Percentiles rank a stretch among this genome's conserved stretches.
These are phyloP conservation scores for Regulus satrapa DNA, from an alignment of 2,113 vertebrate genomes.

Conservation along the genomic window DNA sequence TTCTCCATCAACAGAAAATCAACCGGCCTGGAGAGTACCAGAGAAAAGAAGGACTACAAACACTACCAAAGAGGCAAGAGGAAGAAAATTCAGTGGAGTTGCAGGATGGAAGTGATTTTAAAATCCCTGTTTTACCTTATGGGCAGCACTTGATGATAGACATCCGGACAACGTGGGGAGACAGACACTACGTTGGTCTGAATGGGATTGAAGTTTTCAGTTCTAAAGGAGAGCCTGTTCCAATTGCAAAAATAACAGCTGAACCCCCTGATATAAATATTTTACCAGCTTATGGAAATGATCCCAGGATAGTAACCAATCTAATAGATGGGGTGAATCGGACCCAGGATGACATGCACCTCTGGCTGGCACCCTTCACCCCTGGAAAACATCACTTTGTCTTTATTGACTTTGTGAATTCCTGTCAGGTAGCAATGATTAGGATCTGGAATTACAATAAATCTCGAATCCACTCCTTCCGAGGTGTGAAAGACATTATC, in stretches of 20 bases:
- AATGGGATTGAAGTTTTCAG: constrained; percentile 93
- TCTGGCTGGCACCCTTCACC: constrained; percentile 95
- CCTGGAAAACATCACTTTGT: constrained; percentile 81
- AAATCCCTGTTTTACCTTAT: constrained; percentile 88
- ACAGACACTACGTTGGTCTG: constrained; percentile 94
- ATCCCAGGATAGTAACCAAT: constrained; percentile 85
- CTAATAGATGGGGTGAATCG: constrained; percentile 87
- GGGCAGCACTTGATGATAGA: constrained; percentile 85
- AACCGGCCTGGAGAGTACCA: constrained; percentile 30
- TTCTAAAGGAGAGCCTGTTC: constrained; percentile 84
- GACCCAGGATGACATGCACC: constrained; percentile 97
- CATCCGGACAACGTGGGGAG: constrained; percentile 94
- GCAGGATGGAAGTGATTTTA: constrained; percentile 76
- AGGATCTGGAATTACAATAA: constrained; percentile 99
- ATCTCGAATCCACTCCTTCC: constrained; percentile 94
- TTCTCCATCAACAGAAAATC: constrained; percentile 82
- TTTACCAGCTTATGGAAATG: constrained; percentile 86
- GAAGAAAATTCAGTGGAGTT: constrained; percentile 46
- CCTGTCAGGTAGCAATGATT: constrained; percentile 89
- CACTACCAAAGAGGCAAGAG: constrained; percentile 22
- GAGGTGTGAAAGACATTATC: constrained; percentile 87
- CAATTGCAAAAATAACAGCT: constrained; percentile 76
- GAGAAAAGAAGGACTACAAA: constrained; percentile 38
- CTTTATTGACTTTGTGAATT: constrained; percentile 79
- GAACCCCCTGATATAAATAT: constrained; percentile 93